Base-by-base conservation (phyloP, 2,888 invertebrate genomes). In the Keiferia lycopersicella region DNA sequence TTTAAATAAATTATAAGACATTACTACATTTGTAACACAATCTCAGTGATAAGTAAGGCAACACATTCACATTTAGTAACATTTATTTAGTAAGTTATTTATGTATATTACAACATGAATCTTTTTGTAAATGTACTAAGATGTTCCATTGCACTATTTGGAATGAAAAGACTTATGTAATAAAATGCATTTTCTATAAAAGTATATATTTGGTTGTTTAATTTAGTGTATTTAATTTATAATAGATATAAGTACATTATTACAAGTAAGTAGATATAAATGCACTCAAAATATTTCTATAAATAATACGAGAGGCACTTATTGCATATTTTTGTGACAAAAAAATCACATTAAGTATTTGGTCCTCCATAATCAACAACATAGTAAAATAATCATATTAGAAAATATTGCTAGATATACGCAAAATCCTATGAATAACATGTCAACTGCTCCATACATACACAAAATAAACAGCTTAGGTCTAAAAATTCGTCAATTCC, bases 41-140 rank as follows among this genome's bases (percentile, higher is more conserved):
- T 50, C 56, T 62, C 41, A 58, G 60, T 45, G n/a, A 26, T 64
- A 51, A 61, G 60, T 45, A 61, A 61, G 61, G 50, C 61, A 61
- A 45, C 45, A 45, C 45, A 45, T 45, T 45, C 45, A 45, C 62
- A 63, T 45, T 63, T 4, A 45, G 53, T 20, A 14, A 41, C 41
- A 3, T 41, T 34, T 34, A 34, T 34, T 34, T 34, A 34, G 34
- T 34, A 34, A 34, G 34, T 34, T 34, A 34, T 34, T 8, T 34
- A 34, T 34, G 34, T n/a, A 45, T 45, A 45, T 45, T 41, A 45
- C n/a, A 45, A 50, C 50, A 50, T 50, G 20, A 20, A 50, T 20
- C 8, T 50, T 50, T 18, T 50, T 50, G 20, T 50, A 50, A 22
- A 20, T 50, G 20, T 50, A 11, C 18, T 50, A 20, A 20, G 2